Evolutionary conservation across 2,888 invertebrate species (phyloP).

Genomic region (Drosophila fulvimacula): DNA sequence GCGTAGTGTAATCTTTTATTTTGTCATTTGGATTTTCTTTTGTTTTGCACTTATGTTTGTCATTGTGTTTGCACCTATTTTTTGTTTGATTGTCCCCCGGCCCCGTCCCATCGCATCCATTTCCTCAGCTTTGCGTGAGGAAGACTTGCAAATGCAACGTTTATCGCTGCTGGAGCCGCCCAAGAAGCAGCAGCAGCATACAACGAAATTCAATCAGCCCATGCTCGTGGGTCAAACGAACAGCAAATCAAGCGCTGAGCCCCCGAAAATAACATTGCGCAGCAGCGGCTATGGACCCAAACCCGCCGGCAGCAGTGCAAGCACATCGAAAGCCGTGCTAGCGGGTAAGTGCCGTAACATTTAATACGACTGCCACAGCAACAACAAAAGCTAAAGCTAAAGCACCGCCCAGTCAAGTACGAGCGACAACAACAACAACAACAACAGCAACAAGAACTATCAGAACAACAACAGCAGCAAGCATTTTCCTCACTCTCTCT

Average conservation of each 20-base stretch:
- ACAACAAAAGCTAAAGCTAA: slow-evolving; percentile 29
- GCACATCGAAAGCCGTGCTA: slow-evolving; percentile 32
- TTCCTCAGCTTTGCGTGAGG: slow-evolving; percentile 81
- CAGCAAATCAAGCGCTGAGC: slow-evolving; percentile 32
- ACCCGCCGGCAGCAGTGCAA: slow-evolving; percentile 6
- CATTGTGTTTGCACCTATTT: slow-evolving; percentile 67
- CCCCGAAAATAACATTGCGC: slow-evolving; percentile 48
- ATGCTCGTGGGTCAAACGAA: slow-evolving; percentile 61
- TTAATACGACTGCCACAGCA: slow-evolving; percentile 43
- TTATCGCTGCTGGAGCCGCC: slow-evolving; percentile 70
- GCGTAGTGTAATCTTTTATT: slow-evolving; percentile 38
- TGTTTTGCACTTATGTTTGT: slow-evolving; percentile 61
- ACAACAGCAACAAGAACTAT: slow-evolving; percentile 17
- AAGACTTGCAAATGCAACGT: slow-evolving; percentile 81
- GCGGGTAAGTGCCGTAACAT: slow-evolving; percentile 60
- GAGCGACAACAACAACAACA: slow-evolving; percentile 31
- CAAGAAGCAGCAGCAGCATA: slow-evolving; percentile 24
- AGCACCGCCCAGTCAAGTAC: slow-evolving; percentile 23
- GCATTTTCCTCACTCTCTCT: slow-evolving; percentile 34
- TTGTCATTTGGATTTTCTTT: slow-evolving; percentile 30
- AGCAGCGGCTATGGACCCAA: slow-evolving; percentile 70
- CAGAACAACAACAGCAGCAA: slow-evolving; percentile 35
- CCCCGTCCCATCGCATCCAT: slow-evolving; percentile 46
- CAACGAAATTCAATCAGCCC: slow-evolving; percentile 59
- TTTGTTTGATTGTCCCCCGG: slow-evolving; percentile 51